phyloP scores from a whole-genome alignment of 2,113 vertebrate species.

The Amblyornis subalaris region DNA sequence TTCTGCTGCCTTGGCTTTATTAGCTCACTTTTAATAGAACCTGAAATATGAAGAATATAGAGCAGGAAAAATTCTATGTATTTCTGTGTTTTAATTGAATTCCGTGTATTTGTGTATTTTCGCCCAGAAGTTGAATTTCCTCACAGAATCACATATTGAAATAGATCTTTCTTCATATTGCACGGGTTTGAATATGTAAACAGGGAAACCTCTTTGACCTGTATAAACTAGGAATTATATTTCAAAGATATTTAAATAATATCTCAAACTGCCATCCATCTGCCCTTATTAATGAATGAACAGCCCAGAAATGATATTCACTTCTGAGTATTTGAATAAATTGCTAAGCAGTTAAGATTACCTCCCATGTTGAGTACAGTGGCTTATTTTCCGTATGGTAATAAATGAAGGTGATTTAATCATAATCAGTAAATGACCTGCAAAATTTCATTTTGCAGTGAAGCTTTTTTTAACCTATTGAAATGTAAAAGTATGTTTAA shows the following conservation, averaged over 20 bases:
- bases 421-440: constrained; percentile 59
- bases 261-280: constrained; percentile 6
- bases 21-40: neutral
- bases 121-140: neutral
- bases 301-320: constrained; percentile 21
- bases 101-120: neutral
- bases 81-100: neutral
- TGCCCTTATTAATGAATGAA: constrained; percentile 48
- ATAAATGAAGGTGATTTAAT: constrained; percentile 58
- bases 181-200: neutral
- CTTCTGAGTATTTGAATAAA: constrained; percentile 43
- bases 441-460: constrained; percentile 52
- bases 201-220: constrained; percentile 8
- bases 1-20: neutral
- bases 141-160: neutral
- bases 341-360: constrained; percentile 44
- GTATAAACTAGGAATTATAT: neutral
- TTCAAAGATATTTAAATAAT: constrained; percentile 15
- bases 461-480: constrained; percentile 22
- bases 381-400: constrained; percentile 45
- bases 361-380: neutral
- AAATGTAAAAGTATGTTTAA: constrained; percentile 2
- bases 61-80: neutral
- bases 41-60: neutral
- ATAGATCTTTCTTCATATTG: neutral